A percentile compares a stretch with the other conserved stretches of the same genome.
These are phyloP conservation scores for Tinamus major DNA, from an alignment of 2,797 vertebrate species.

Conservation along the genomic window DNA sequence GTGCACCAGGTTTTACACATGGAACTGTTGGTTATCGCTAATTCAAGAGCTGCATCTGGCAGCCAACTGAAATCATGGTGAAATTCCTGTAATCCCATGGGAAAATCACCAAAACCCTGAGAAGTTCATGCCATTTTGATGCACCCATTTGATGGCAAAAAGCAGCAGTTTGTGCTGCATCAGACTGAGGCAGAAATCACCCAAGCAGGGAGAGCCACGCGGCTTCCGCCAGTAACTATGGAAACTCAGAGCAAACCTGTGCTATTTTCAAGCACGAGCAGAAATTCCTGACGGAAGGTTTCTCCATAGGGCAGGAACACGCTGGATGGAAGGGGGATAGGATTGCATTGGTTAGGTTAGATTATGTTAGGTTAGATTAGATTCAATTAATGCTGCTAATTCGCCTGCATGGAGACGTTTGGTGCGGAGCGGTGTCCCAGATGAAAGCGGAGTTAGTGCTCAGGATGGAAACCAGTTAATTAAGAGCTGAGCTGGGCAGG, in stretches of 20 bases:
- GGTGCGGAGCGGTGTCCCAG: rapidly evolving
- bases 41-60: rapidly evolving
- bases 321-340: neutral
- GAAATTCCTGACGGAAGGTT: neutral
- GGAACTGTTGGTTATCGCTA: neutral
- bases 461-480: neutral
- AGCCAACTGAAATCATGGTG: neutral
- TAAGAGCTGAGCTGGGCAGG: neutral
- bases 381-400: neutral
- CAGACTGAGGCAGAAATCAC: neutral
- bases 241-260: constrained; percentile 34
- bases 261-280: neutral
- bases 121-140: neutral
- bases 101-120: neutral
- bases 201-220: neutral
- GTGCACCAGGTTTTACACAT: rapidly evolving
- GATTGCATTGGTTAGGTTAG: no score
- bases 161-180: rapidly evolving
- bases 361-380: rapidly evolving
- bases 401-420: neutral
- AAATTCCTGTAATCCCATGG: neutral
- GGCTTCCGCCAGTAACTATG: constrained; percentile 39
- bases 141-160: neutral
- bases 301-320: neutral
- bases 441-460: neutral